phyloP scores from a whole-genome alignment of 2,888 invertebrate species.

The Sisyra nigra region DNA sequence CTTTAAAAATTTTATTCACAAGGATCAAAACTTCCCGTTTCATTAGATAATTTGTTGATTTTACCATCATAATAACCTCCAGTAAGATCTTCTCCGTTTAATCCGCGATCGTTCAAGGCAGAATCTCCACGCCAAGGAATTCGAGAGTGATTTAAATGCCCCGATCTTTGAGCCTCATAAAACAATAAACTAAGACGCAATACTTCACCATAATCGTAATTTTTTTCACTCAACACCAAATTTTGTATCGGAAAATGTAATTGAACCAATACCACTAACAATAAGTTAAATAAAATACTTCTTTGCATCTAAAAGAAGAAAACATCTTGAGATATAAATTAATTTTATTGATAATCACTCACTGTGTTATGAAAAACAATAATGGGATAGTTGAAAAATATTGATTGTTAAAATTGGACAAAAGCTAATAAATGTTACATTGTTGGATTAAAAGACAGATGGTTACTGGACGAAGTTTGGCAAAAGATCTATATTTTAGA shows the following conservation, averaged over 20 bases:
- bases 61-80: slow-evolving; percentile 41
- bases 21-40: not conserved
- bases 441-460: too few relatives aligned
- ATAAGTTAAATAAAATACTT: not conserved
- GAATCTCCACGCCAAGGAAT: slow-evolving; percentile 37
- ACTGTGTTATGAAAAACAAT: too few relatives aligned
- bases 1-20: slow-evolving; percentile 19
- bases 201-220: slow-evolving; percentile 28
- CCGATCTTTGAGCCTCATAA: slow-evolving; percentile 39
- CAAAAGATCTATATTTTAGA: too few relatives aligned
- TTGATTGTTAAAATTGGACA: too few relatives aligned
- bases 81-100: slow-evolving; percentile 33
- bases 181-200: slow-evolving; percentile 33
- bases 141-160: slow-evolving; percentile 29
- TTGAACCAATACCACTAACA: too few relatives aligned
- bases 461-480: too few relatives aligned
- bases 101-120: slow-evolving; percentile 30
- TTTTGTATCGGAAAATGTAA: slow-evolving; percentile 5
- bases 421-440: too few relatives aligned
- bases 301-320: not conserved
- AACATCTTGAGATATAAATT: not conserved
- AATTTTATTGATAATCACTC: too few relatives aligned
- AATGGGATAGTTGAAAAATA: too few relatives aligned
- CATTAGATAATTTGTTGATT: too few relatives aligned
- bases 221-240: not conserved